Conservation (phyloP, 2,888 invertebrate genomes). For the Elegia similella region DNA sequence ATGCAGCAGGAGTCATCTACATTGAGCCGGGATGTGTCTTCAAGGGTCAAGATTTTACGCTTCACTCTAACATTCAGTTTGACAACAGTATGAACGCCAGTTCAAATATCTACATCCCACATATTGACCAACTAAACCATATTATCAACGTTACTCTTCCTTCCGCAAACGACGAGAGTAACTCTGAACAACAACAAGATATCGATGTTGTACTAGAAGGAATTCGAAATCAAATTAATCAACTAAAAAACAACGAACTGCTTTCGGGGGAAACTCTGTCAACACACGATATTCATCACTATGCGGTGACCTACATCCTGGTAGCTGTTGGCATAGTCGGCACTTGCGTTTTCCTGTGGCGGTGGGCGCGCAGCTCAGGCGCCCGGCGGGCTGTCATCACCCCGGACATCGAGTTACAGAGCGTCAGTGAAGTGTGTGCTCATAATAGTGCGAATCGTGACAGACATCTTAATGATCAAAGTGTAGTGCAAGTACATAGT, state of each 20-base stretch:
- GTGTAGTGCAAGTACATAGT: background rate
- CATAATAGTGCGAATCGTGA: background rate
- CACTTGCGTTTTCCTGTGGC: background rate
- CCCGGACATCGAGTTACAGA: conserved; percentile 1
- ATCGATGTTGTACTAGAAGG: background rate
- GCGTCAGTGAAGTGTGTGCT: background rate
- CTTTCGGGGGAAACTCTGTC: background rate
- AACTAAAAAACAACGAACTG: background rate
- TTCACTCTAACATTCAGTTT: background rate
- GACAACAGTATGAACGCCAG: background rate
- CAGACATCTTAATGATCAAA: background rate
- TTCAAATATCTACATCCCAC: background rate
- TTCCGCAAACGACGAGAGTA: background rate
- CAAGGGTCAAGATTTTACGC: conserved; percentile 1
- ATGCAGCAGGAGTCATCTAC: background rate
- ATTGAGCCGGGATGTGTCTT: background rate
- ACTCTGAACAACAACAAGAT: background rate
- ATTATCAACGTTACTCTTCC: background rate
- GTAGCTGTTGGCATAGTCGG: background rate
- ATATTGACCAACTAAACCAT: background rate
- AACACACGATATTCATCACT: background rate
- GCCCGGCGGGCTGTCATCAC: background rate
- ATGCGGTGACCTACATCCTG: background rate
- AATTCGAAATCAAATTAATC: background rate
- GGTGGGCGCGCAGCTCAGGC: background rate